These are phyloP conservation scores for Etheostoma cragini DNA, from an alignment of 2,113 vertebrate genomes.

Conservation along the genomic window DNA sequence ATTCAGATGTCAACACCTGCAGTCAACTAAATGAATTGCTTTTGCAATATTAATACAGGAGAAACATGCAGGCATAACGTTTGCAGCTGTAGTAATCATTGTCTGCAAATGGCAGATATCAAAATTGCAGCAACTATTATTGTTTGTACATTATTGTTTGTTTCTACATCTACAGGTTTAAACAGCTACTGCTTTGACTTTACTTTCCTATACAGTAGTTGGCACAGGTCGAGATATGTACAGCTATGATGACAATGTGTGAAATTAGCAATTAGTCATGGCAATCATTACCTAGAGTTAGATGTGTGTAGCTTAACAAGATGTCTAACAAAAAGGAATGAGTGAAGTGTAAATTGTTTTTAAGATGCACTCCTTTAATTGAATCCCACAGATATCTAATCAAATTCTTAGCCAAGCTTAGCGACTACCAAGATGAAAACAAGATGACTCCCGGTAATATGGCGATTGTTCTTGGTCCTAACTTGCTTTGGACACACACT, in stretches of 20 bases:
- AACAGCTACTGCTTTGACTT: neutral
- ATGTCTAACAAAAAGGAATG: neutral
- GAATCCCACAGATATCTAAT: conserved; percentile 90
- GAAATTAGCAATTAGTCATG: neutral
- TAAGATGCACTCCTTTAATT: conserved; percentile 6
- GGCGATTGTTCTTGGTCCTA: conserved; percentile 97
- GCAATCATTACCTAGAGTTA: neutral
- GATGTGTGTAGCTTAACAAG: neutral
- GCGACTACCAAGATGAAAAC: conserved; percentile 94
- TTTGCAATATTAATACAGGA: neutral
- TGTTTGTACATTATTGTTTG: neutral
- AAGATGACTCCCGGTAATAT: conserved; percentile 99
- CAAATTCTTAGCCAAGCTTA: conserved; percentile 96
- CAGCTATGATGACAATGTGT: neutral
- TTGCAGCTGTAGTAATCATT: neutral
- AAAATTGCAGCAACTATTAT: neutral
- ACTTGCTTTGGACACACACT: conserved; percentile 94
- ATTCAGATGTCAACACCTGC: neutral
- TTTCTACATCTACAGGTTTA: too few species aligned
- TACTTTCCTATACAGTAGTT: neutral
- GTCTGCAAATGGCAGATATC: neutral
- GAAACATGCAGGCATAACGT: neutral
- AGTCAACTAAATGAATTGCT: neutral
- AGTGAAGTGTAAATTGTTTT: neutral
- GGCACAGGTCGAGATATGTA: neutral